Base-by-base conservation (phyloP, 2,888 invertebrate genomes). In the Drosophila aldrichi region DNA sequence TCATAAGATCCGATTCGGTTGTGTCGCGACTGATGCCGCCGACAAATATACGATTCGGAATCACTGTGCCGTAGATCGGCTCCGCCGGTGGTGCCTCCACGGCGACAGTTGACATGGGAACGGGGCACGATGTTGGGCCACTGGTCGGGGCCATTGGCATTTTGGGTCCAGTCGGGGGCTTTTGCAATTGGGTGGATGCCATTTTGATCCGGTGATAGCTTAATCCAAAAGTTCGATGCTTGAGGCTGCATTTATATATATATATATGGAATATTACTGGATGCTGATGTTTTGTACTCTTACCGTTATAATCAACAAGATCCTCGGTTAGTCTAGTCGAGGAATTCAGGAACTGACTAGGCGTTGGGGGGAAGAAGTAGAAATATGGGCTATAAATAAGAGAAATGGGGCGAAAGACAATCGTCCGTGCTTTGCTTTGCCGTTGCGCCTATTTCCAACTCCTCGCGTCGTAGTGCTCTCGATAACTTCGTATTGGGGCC, bases 1-100 rank as follows among this genome's bases (percentile, higher is more conserved):
- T 96, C 93, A 96, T 95, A 70, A 98, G 93, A 91, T 98, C 98
- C 62, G 96, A 95, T 93, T 98, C 98, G 32, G 97, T 97, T 14
- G 98, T 98, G 87, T 96, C 97, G 84, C 96, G 95, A 62, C 90
- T 91, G 18, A 98, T 97, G 16, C 98, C 98, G 54, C 98, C 98
- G 41, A 98, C 98, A 93, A 98, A 98, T 86, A 98, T 96, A 83
- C 98, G 94, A 93, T 98, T 98, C 65, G 98, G 98, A 81, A 98
- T 97, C 67, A 97, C 94, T 10, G 97, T 97, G 69, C 95, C 97
- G 78, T 59, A 70, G 22, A 62, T 12, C 5, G 74, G 69, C 20
- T 66, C 58, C 9, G 51, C 18, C 16, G 62, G 32, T 2, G 66
- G 51, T 10, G 29, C 14, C 10, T 54, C 58, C n/a, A 44, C 16